Base-by-base conservation (phyloP, 2,797 vertebrate genomes). In the Channa striata region DNA sequence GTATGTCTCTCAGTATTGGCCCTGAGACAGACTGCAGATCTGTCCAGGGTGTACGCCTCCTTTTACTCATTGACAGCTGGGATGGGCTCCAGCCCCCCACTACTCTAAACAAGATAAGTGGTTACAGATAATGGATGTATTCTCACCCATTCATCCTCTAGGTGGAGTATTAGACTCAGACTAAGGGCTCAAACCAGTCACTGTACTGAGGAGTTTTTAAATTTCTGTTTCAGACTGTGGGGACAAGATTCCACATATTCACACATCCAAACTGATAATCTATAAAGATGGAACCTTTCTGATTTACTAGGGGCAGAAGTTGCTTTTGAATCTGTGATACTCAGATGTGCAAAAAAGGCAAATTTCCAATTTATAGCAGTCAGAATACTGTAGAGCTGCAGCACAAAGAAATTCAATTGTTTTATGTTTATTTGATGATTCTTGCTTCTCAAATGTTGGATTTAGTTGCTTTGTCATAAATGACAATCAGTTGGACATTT, bases 221-320 rank as follows among this genome's bases (percentile, higher is more conserved):
- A 78, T 65, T 69, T 80, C 2, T 72, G 51, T 64, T 83, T 77
- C 78, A 82, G 72, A 68, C 61, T 77, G 72, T 81, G 77, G 61
- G 61, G 13, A 20, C 48, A 52, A 56, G 9, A 54, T 46, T 54
- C 46, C 13, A 49, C 36, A 37, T 56, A 57, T 68, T 72, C 56
- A 61, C 40, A 39, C 44, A 59, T 47, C 58, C 51, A 49, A 40
- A 67, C 39, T 71, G 36, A 20, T 64, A 65, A 42, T 62, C 21
- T 59, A 6, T 59, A 6, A 46, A 46, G 4, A 20, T 61, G 1
- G 46, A 43, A 9, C 10, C 17, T 19, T 50, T 14, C 0, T 23
- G 13, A 1, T 72, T 53, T 21, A 43, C 33, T 34, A 4, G 50
- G 25, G 20, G 51, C 21, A 20, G 6, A 1, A 14, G 12, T 36